Evolutionary conservation across 1,140 invertebrate species (phyloP), one percentile per base, ranked within the genome.

Genomic region (Sarcophaga bullata): DNA sequence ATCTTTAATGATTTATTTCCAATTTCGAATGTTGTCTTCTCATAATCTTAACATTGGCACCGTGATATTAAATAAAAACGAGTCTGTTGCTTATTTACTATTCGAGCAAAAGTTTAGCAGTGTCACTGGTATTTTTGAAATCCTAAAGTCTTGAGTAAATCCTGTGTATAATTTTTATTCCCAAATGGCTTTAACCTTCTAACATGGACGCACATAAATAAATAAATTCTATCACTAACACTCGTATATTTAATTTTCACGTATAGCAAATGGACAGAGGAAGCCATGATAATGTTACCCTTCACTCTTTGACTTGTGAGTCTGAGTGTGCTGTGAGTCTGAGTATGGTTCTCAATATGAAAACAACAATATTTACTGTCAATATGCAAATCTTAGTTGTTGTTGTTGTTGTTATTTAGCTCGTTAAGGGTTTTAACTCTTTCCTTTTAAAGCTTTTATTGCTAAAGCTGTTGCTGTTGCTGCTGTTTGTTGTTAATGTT

Each of bases 1-100:
- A 78, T 78, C 75, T 78, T 78, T 78, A 78, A 78, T 78, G 75
- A 78, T 78, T 78, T 78, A 78, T 78, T 78, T 78, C 47, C 75
- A 78, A 78, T 78, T 78, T 68, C 11, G 50, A 76, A 76, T 76
- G 73, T 76, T 13, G 15, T 58, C 54, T 58, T 58, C n/a, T 58
- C 54, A 58, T 58, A 58, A 58, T 58, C 54, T n/a, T n/a, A 58
- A 58, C 54, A 58, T 58, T n/a, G 54, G 11, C 54, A 58, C n/a
- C 0, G 11, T 1, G 52, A 11, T 58, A 15, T 58, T 58, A 7
- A 58, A 58, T n/a, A 58, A 6, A 75, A 76, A 50, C 11, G 48
- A 78, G 48, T 17, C 75, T 50, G n/a, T 78, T 52, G n/a, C 48
- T 19, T 52, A n/a, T 78, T 17, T 48, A 76, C 49, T 68, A 68